Evolutionary conservation across 2,113 vertebrate genomes (phyloP), one percentile per base, ranked within the genome.

Genomic region (Acanthisitta chloris): DNA sequence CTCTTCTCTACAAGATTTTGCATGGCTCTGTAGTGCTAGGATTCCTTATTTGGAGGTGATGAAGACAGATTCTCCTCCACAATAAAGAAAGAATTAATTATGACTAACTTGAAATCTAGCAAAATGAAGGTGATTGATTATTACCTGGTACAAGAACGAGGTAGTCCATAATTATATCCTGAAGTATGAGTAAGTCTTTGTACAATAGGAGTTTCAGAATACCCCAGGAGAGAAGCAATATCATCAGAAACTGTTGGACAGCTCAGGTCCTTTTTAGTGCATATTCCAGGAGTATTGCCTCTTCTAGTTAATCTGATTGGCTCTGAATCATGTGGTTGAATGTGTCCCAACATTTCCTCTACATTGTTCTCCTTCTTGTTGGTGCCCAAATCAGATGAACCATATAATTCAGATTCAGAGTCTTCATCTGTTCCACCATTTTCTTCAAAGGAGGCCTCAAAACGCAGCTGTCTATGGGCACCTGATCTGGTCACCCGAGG

Each of bases 81-180:
- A 69, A 34, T 19, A 58, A 66, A 74, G 45, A 49, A 79, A 92
- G 10, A 81, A 89, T 57, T 64, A 81, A 59, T 87, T 69, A 61
- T 9, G 6, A 72, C 8, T 93, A 57, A 61, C 23, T 13, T 84
- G 76, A 64, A 78, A 72, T n/a, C 33, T 4, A 67, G 42, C n/a
- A 73, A 88, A 76, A 71, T 52, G 89, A 88, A 95, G 69, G 67
- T 10, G 23, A 90, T n/a, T 36, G 29, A 38, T 83, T 76, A 96
- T 97, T 98, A 98, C 98, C 98, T 98, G 96, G 81, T 46, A 94
- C 33, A 97, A 81, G 97, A 98, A 97, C 97, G 97, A 79, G 99
- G 99, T 34, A 99, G 97, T 94, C 99, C 98, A 1, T 99, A 99
- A 97, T 99, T 99, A 97, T 99, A 99, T 26, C 98, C 98, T 46